Percentiles rank a stretch among this genome's conserved stretches.
Conservation (phyloP, 2,113 vertebrate species). For the Bungarus multicinctus region DNA sequence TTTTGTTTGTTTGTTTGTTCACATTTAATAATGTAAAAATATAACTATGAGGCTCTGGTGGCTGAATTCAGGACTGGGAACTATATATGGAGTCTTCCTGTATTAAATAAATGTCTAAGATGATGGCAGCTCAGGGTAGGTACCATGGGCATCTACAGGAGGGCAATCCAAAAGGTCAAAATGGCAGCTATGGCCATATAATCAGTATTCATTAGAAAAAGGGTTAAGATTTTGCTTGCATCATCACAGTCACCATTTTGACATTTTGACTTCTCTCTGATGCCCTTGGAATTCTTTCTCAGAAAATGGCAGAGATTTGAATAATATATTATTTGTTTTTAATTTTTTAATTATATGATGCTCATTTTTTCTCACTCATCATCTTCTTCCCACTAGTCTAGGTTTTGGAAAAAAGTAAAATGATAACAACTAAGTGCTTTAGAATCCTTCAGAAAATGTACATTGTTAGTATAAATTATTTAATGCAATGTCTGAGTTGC, state of each 20-base stretch:
- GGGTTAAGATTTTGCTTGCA: neutral
- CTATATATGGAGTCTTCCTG: neutral
- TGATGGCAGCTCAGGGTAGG: neutral
- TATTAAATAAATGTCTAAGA: neutral
- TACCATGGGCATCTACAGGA: neutral
- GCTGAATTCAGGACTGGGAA: neutral
- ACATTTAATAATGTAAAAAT: neutral
- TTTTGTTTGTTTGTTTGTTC: neutral
- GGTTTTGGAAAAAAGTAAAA: neutral
- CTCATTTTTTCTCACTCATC: neutral
- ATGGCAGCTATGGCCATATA: neutral
- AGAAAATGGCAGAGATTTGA: neutral
- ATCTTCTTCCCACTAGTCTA: neutral
- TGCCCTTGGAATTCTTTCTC: neutral
- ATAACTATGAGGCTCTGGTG: neutral
- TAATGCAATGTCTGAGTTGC: slow-evolving; percentile 6
- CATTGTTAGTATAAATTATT: neutral
- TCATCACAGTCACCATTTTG: neutral
- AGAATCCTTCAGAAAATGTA: slow-evolving; percentile 25
- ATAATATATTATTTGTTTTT: neutral
- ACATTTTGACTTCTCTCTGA: neutral
- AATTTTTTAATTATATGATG: neutral
- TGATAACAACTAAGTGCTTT: neutral
- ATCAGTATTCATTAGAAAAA: neutral
- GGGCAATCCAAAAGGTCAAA: neutral